Conservation (phyloP, 2,888 invertebrate species). For the Trichogramma evanescens region DNA sequence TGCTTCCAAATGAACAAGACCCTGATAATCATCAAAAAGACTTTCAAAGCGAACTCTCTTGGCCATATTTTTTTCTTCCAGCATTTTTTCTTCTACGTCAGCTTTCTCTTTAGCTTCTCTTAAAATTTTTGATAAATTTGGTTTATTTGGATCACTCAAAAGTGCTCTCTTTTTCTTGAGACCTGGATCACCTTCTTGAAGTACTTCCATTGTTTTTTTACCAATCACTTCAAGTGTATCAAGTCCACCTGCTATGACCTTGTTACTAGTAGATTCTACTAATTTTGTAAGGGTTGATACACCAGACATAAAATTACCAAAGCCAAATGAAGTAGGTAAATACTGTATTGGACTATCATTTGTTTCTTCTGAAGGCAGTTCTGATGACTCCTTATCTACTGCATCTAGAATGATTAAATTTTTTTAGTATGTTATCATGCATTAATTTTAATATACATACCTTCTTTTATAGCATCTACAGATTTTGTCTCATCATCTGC, state of each 20-base stretch:
- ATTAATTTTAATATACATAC: not conserved
- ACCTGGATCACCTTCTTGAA: constrained; percentile 88
- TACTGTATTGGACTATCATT: constrained; percentile 26
- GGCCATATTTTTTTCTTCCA: constrained; percentile 46
- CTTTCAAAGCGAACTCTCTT: constrained; percentile 65
- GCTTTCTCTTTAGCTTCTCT: constrained; percentile 68
- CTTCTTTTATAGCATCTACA: constrained; percentile 3
- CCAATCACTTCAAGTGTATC: constrained; percentile 90
- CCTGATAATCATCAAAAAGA: constrained; percentile 82
- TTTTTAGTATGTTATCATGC: not conserved
- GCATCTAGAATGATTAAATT: constrained; percentile 5
- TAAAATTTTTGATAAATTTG: constrained; percentile 59
- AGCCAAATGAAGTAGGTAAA: constrained; percentile 47
- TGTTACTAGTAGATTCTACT: constrained; percentile 64
- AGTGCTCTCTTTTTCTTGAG: constrained; percentile 70
- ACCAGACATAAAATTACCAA: constrained; percentile 61
- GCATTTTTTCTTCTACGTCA: constrained; percentile 54
- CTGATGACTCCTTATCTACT: constrained; percentile 12
- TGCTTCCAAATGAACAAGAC: constrained; percentile 82
- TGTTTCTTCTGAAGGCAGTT: not conserved
- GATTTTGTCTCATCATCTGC: constrained; percentile 14
- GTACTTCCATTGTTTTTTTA: constrained; percentile 88
- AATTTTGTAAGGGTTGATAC: constrained; percentile 59
- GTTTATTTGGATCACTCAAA: constrained; percentile 55
- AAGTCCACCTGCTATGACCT: constrained; percentile 65